A percentile compares a stretch with the other conserved stretches of the same genome.
These are phyloP conservation scores for Oreonectes daqikongensis DNA, from an alignment of 2,797 vertebrate genomes.

Conservation along the genomic window DNA sequence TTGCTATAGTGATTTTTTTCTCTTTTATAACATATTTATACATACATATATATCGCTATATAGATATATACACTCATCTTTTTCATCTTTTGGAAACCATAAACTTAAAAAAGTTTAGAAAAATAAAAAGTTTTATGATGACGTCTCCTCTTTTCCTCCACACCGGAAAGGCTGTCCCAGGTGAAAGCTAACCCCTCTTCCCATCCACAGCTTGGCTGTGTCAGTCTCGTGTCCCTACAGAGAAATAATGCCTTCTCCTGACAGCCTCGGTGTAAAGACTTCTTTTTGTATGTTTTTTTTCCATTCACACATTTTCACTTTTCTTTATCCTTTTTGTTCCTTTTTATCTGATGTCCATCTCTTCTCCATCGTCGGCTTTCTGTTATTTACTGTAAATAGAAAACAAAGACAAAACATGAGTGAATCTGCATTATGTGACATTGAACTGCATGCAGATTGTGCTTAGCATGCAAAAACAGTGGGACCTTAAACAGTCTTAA, in stretches of 20 bases:
- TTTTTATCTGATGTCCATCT: slow-evolving; percentile 71
- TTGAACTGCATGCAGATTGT: neutral
- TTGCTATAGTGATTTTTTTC: slow-evolving; percentile 49
- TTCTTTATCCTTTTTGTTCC: slow-evolving; percentile 63
- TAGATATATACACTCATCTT: slow-evolving; percentile 70
- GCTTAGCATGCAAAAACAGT: slow-evolving; percentile 26
- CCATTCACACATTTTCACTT: slow-evolving; percentile 59
- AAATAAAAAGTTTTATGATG: slow-evolving; percentile 82
- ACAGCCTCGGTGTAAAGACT: slow-evolving; percentile 67
- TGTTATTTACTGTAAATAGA: slow-evolving; percentile 77
- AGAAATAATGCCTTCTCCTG: slow-evolving; percentile 62
- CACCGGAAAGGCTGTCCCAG: slow-evolving; percentile 69
- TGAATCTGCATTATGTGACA: slow-evolving; percentile 35
- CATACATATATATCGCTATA: slow-evolving; percentile 69
- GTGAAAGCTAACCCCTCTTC: slow-evolving; percentile 60
- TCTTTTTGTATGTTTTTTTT: slow-evolving; percentile 66
- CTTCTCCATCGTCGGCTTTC: slow-evolving; percentile 66
- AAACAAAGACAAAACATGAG: slow-evolving; percentile 62
- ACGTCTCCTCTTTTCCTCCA: slow-evolving; percentile 69
- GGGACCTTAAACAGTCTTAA: neutral
- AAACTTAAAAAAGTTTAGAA: slow-evolving; percentile 82
- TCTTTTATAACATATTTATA: slow-evolving; percentile 70
- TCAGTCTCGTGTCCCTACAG: slow-evolving; percentile 63
- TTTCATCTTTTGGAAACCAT: slow-evolving; percentile 76
- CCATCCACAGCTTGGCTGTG: slow-evolving; percentile 61